phyloP scores from a whole-genome alignment of 2,797 vertebrate genomes.

The Ciconia nigra region DNA sequence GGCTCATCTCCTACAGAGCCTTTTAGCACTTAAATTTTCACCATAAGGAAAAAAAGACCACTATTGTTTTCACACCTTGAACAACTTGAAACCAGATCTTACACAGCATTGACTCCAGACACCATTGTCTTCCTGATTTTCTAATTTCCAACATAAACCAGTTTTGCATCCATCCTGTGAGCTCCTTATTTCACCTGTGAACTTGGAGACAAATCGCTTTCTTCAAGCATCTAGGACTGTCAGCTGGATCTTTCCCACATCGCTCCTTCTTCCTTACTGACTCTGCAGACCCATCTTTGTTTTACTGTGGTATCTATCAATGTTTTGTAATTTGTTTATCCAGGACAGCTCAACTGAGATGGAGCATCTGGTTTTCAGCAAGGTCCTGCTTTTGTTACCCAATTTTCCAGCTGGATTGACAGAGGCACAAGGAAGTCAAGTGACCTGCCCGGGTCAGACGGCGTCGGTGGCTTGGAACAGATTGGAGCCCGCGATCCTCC shows the following conservation, averaged over 20 bases:
- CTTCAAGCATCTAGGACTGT: neutral
- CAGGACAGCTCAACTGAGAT: slow-evolving; percentile 51
- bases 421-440: slow-evolving; percentile 66
- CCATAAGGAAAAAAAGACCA: neutral
- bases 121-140: neutral
- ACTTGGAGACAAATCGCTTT: neutral
- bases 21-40: neutral
- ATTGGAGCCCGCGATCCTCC: slow-evolving; percentile 34
- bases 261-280: neutral
- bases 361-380: slow-evolving; percentile 54
- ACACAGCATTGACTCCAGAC: neutral
- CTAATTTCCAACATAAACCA: neutral
- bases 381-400: slow-evolving; percentile 67
- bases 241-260: neutral
- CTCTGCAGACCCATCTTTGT: neutral
- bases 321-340: slow-evolving; percentile 53
- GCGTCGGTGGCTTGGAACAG: slow-evolving; percentile 54
- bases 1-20: neutral
- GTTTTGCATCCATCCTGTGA: neutral
- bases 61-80: neutral
- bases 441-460: slow-evolving; percentile 51
- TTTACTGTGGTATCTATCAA: slow-evolving; percentile 34
- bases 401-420: slow-evolving; percentile 73
- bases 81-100: neutral
- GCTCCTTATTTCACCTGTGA: neutral